Conservation (phyloP, 2,113 vertebrate genomes). For the Otis tarda region DNA sequence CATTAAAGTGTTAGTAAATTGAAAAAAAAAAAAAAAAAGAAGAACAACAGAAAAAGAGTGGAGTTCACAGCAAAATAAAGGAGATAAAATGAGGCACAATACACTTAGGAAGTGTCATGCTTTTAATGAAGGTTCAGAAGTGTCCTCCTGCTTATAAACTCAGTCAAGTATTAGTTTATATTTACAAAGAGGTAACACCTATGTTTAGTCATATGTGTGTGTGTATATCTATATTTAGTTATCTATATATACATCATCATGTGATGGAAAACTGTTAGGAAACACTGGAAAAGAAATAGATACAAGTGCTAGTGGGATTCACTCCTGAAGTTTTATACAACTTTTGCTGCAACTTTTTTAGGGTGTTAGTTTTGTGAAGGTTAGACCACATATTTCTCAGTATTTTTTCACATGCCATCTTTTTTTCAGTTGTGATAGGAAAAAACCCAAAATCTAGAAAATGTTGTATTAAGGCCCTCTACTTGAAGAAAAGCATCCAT, state of each 20-base stretch:
- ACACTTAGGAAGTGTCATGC: not conserved
- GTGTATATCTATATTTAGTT: no score
- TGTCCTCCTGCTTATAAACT: not conserved
- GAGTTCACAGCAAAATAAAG: not conserved
- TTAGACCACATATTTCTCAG: not conserved
- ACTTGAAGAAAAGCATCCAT: not conserved
- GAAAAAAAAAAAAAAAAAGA: not conserved
- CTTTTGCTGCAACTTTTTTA: not conserved
- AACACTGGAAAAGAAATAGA: not conserved
- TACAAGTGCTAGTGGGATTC: not conserved
- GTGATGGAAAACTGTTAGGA: not conserved
- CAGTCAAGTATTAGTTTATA: not conserved
- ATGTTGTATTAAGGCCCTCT: not conserved
- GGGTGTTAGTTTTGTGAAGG: not conserved
- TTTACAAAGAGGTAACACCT: not conserved
- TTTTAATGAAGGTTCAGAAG: not conserved
- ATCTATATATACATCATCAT: not conserved
- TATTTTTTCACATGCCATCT: not conserved
- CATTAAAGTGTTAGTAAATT: not conserved
- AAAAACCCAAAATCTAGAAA: not conserved
- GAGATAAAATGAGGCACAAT: not conserved
- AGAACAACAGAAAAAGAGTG: no score
- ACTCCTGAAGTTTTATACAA: not conserved
- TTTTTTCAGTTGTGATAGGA: not conserved
- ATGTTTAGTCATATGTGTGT: not conserved